These are phyloP conservation scores for Metopia argyrocephala DNA, from an alignment of 2,888 invertebrate genomes.

Conservation along the genomic window DNA sequence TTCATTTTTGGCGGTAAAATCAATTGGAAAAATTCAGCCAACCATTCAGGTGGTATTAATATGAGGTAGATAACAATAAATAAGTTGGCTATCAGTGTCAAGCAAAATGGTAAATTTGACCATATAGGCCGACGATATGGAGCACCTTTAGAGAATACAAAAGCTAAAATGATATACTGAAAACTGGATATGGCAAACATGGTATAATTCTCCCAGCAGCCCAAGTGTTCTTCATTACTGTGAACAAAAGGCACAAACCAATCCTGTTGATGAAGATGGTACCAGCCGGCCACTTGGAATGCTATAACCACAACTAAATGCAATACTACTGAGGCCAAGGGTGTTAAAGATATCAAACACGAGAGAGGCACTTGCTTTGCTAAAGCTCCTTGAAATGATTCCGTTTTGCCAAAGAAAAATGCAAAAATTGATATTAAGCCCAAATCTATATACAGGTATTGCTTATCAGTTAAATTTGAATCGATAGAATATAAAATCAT, in stretches of 20 bases:
- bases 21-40: slow-evolving; percentile 83
- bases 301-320: slow-evolving; percentile 84
- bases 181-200: slow-evolving; percentile 92
- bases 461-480: slow-evolving; percentile 91
- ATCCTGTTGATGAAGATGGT: slow-evolving; percentile 73
- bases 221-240: slow-evolving; percentile 80
- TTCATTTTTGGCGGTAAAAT: slow-evolving; percentile 82
- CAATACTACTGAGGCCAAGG: slow-evolving; percentile 86
- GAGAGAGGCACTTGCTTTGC: slow-evolving; percentile 89
- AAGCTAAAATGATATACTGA: slow-evolving; percentile 93
- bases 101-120: slow-evolving; percentile 88
- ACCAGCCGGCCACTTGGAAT: slow-evolving; percentile 83
- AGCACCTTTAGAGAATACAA: slow-evolving; percentile 93
- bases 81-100: slow-evolving; percentile 84
- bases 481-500: slow-evolving; percentile 94
- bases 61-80: slow-evolving; percentile 85
- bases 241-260: slow-evolving; percentile 77
- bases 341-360: slow-evolving; percentile 87
- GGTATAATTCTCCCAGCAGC: slow-evolving; percentile 91
- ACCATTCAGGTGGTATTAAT: slow-evolving; percentile 83
- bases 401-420: slow-evolving; percentile 93
- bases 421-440: slow-evolving; percentile 93
- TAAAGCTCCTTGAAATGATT: slow-evolving; percentile 86
- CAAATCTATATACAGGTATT: slow-evolving; percentile 94
- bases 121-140: slow-evolving; percentile 92